Conservation (phyloP, 2,797 vertebrate species). For the Hemibagrus guttatus region DNA sequence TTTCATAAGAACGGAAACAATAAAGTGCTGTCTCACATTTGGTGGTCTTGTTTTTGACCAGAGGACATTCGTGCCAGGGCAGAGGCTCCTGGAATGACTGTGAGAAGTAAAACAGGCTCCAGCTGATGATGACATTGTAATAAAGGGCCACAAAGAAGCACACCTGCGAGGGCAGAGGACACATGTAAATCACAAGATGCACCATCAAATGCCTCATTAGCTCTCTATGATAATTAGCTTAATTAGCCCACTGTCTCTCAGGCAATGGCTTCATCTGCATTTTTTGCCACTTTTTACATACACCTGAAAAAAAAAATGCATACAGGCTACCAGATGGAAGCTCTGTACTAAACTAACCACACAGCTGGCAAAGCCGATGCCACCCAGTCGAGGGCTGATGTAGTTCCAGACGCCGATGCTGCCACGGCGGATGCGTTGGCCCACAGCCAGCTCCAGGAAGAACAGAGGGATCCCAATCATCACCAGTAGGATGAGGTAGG, state of each 20-base stretch:
- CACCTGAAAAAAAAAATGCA: background rate
- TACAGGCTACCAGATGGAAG: background rate
- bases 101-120: constrained; percentile 98
- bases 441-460: constrained; percentile 95
- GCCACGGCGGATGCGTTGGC: constrained; percentile 92
- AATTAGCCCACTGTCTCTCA: constrained; percentile 1
- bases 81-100: constrained; percentile 97
- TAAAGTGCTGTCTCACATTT: constrained; percentile 79
- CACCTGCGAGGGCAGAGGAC: constrained; percentile 72
- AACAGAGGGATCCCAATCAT: constrained; percentile 96
- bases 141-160: constrained; percentile 96
- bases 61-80: constrained; percentile 94
- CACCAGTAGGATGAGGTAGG: constrained; percentile 89
- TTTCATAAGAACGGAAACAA: background rate
- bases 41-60: constrained; percentile 87
- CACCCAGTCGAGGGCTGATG: constrained; percentile 93
- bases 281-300: constrained; percentile 24
- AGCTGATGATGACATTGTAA: constrained; percentile 99
- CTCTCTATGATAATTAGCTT: background rate
- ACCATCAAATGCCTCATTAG: background rate
- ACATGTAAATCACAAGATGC: constrained; percentile 1
- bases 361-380: constrained; percentile 96
- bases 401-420: constrained; percentile 99
- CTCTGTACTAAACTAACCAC: constrained; percentile 79
- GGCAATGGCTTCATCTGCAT: background rate